Evolutionary conservation across 2,797 vertebrate genomes (phyloP).

Genomic region (Chelon auratus): DNA sequence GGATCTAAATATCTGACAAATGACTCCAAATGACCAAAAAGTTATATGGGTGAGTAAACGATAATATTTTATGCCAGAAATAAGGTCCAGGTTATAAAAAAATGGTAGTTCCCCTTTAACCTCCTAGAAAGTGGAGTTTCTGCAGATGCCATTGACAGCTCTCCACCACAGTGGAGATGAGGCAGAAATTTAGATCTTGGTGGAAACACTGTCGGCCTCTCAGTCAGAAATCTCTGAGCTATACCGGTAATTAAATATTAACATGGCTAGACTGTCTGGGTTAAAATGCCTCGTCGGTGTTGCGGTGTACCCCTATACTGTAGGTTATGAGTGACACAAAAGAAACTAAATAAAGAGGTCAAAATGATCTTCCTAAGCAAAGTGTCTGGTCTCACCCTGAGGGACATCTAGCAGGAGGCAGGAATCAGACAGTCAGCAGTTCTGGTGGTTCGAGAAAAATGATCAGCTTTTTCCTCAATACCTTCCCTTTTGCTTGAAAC

Average conservation of each 20-base stretch:
- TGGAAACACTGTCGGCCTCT: constrained; percentile 6
- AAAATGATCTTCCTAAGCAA: constrained; percentile 1
- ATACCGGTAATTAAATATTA: neutral
- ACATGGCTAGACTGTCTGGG: neutral
- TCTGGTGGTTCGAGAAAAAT: constrained; percentile 29
- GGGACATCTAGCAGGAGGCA: constrained; percentile 1
- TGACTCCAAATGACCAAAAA: too few species aligned
- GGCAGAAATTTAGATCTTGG: constrained; percentile 7
- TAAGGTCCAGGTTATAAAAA: too few species aligned
- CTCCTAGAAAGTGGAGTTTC: too few species aligned
- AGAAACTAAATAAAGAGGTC: constrained; percentile 15
- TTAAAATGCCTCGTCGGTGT: constrained; percentile 14
- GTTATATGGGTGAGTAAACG: too few species aligned
- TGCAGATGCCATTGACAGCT: neutral
- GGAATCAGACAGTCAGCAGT: constrained; percentile 7
- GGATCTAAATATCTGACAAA: too few species aligned
- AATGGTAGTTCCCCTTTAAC: neutral
- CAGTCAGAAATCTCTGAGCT: neutral
- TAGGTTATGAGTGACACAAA: constrained; percentile 1
- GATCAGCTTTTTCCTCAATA: constrained; percentile 23
- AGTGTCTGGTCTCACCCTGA: neutral
- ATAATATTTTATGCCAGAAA: too few species aligned
- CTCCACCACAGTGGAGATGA: neutral
- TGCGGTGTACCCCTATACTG: neutral
- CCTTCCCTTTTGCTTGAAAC: constrained; percentile 7